Base-by-base conservation (phyloP, 1,140 invertebrate genomes). In the Drosophila triauraria region DNA sequence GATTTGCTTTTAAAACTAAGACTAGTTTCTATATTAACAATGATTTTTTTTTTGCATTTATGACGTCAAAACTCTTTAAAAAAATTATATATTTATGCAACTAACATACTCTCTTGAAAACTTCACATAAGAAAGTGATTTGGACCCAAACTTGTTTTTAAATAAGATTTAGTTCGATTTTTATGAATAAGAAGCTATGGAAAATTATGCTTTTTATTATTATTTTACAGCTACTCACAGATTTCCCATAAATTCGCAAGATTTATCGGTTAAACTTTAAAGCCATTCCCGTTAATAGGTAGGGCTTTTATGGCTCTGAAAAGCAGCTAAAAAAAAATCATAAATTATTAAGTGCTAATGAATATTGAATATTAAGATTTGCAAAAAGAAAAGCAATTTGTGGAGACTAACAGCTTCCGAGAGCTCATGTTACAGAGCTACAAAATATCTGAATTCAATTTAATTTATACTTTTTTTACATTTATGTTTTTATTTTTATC, bases 301-400 rank as follows among this genome's bases (percentile, higher is more conserved):
- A 54, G 13, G 51, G 51, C 17, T 13, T 40, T 54, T 53, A 13
- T 20, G 17, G 17, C 50, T 3, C 27, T 20, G 23, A 32, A 42
- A 30, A 57, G 12, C 5, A 40, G 59, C 15, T 20, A 30, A 27
- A 30, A 6, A 13, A 59, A 43, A 12, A 42, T n/a, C 15, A 63
- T 44, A 32, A 12, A 15, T 61, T 61, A 9, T 61, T 44, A 25
- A 61, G 27, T 44, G 62, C 27, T 64, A 64, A 61, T 64, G 27
- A 64, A 44, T 44, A 44, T 61, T 27, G 10, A 44, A 17, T 10
- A 32, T 5, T 5, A 13, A 6, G 4, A 13, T 60, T 43, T 23
- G 10, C 17, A 1, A 15, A 44, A 32, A 12, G 61, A 60, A 60
- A 43, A 60, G 9, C 30, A 13, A n/a, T 10, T 9, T 20, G 25